Percentiles rank a stretch among this genome's conserved stretches.
Conservation (phyloP, 2,797 vertebrate species). For the Hypotaenidia okinawae region DNA sequence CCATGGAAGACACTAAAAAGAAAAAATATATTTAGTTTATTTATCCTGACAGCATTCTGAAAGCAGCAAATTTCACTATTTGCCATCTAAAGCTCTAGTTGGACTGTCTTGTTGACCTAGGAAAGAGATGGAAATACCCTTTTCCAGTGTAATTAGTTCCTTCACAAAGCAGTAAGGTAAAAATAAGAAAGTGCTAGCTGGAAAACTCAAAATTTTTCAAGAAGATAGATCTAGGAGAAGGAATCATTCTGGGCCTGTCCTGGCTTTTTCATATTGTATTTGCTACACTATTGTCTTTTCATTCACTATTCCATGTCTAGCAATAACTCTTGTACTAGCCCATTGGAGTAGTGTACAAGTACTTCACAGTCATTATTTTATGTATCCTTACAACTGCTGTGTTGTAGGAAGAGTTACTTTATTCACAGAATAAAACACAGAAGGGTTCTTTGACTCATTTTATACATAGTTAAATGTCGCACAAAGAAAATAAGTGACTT, state of each 20-base stretch:
- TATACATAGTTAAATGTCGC: not conserved
- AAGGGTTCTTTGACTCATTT: not conserved
- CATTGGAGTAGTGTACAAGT: not conserved
- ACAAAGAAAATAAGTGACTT: not conserved
- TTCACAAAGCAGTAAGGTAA: not conserved
- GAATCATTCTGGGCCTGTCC: not conserved
- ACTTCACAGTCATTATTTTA: not conserved
- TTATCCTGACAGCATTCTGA: not conserved
- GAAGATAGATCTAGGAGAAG: not conserved
- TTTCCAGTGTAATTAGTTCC: not conserved
- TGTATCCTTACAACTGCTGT: not conserved
- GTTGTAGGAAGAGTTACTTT: too few species aligned
- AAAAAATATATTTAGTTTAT: not conserved
- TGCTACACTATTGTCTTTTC: not conserved
- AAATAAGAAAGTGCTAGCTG: not conserved
- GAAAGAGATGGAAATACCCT: not conserved
- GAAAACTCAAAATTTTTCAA: not conserved
- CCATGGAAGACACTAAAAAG: not conserved
- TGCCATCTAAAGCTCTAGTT: not conserved
- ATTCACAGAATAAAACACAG: too few species aligned
- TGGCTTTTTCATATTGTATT: not conserved
- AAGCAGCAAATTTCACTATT: not conserved
- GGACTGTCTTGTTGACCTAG: not conserved
- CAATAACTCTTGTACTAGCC: not conserved
- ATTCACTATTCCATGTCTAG: not conserved